These are phyloP conservation scores for Monoplex corrugatus DNA, from an alignment of 2,888 invertebrate species.

Conservation along the genomic window DNA sequence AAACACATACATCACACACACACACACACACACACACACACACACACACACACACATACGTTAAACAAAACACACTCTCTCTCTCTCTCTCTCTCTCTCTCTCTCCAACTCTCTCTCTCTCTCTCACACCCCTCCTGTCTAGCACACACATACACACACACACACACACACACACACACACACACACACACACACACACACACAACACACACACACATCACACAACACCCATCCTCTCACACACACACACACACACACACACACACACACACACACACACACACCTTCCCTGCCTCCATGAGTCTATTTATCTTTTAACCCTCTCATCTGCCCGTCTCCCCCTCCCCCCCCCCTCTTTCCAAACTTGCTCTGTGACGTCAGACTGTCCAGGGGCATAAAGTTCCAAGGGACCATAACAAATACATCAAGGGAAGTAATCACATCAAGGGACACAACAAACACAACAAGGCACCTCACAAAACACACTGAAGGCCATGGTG, in stretches of 20 bases:
- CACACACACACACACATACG: not conserved
- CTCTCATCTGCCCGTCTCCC: not conserved
- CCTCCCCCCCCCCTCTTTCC: not conserved
- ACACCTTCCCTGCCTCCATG: not conserved
- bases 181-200: not conserved
- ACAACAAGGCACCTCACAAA: too few species aligned
- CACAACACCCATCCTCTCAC: not conserved
- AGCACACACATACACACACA: not conserved
- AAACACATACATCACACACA: not conserved
- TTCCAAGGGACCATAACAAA: too few species aligned
- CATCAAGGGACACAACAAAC: too few species aligned
- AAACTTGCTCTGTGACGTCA: too few species aligned
- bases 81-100: not conserved
- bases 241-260: constrained; percentile 27
- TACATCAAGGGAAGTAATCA: too few species aligned
- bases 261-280: constrained; percentile 19
- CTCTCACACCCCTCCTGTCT: not conserved
- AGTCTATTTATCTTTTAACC: not conserved
- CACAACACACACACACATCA: not conserved
- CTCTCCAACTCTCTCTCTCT: constrained; percentile 1
- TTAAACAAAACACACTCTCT: not conserved
- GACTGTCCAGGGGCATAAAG: too few species aligned
- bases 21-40: not conserved
- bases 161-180: not conserved
- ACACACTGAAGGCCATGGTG: too few species aligned